These are phyloP conservation scores for Engystomops pustulosus DNA, from an alignment of 2,113 vertebrate genomes.

Conservation along the genomic window DNA sequence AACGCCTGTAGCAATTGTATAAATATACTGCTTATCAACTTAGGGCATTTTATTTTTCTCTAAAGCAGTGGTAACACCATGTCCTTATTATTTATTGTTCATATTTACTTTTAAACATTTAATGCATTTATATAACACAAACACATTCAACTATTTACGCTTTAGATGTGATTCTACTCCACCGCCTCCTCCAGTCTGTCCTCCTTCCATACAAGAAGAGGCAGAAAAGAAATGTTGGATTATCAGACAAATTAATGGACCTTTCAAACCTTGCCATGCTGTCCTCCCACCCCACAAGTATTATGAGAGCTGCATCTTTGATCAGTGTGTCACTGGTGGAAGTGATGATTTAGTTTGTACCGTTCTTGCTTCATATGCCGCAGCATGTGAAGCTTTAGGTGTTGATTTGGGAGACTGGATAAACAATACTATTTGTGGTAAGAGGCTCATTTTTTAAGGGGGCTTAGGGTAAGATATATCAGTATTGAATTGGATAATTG, in stretches of 20 bases:
- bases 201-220: slow-evolving; percentile 65
- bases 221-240: slow-evolving; percentile 74
- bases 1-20: too few relatives aligned
- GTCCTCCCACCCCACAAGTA: slow-evolving; percentile 71
- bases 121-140: too few relatives aligned
- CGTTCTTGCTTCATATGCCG: slow-evolving; percentile 69
- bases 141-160: too few relatives aligned
- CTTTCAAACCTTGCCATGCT: slow-evolving; percentile 73
- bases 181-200: slow-evolving; percentile 66
- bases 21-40: too few relatives aligned
- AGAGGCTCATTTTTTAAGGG: background rate
- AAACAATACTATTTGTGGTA: slow-evolving; percentile 80
- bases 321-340: slow-evolving; percentile 74
- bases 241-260: slow-evolving; percentile 69
- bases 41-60: too few relatives aligned
- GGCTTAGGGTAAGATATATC: background rate
- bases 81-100: too few relatives aligned
- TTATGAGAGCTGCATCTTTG: slow-evolving; percentile 75
- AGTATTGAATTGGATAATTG: background rate
- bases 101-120: too few relatives aligned
- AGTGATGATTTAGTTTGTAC: slow-evolving; percentile 70
- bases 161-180: slow-evolving; percentile 42
- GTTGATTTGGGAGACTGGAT: slow-evolving; percentile 73
- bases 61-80: too few relatives aligned
- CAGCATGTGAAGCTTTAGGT: slow-evolving; percentile 74